These are phyloP conservation scores for Venusia cambrica DNA, from an alignment of 2,888 invertebrate species.

Conservation along the genomic window DNA sequence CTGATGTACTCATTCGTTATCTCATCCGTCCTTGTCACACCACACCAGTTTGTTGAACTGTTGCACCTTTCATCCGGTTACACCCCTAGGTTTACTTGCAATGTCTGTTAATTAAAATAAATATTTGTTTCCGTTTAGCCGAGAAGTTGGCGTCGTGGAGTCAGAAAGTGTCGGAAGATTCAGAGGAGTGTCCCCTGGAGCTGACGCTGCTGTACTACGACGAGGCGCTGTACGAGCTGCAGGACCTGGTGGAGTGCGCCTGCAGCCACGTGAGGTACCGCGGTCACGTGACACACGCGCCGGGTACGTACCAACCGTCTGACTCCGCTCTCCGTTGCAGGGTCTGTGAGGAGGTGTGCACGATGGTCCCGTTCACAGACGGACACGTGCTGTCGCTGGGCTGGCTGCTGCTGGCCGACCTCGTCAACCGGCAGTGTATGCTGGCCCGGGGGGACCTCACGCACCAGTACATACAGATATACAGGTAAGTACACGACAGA, in stretches of 20 bases:
- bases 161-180: constrained; percentile 25
- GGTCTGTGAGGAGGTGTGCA: constrained; percentile 80
- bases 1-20: no score
- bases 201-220: constrained; percentile 36
- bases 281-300: constrained; percentile 38
- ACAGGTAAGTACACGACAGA: constrained; percentile 56
- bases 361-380: constrained; percentile 80
- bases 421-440: constrained; percentile 83
- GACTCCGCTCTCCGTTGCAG: constrained; percentile 47
- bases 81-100: no score
- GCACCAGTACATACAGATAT: constrained; percentile 84
- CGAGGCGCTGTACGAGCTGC: constrained; percentile 35
- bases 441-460: constrained; percentile 86
- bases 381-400: constrained; percentile 82
- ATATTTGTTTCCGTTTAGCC: constrained; percentile 33
- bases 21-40: no score
- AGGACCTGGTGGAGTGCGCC: constrained; percentile 40
- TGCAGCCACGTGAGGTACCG: no score
- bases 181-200: constrained; percentile 27
- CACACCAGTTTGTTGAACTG: no score
- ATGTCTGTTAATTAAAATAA: no score
- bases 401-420: constrained; percentile 87
- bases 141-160: constrained; percentile 40
- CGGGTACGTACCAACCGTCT: constrained; percentile 2
- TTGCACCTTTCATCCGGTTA: no score